Conservation (phyloP, 1,140 invertebrate species). For the Bombus superbus region DNA sequence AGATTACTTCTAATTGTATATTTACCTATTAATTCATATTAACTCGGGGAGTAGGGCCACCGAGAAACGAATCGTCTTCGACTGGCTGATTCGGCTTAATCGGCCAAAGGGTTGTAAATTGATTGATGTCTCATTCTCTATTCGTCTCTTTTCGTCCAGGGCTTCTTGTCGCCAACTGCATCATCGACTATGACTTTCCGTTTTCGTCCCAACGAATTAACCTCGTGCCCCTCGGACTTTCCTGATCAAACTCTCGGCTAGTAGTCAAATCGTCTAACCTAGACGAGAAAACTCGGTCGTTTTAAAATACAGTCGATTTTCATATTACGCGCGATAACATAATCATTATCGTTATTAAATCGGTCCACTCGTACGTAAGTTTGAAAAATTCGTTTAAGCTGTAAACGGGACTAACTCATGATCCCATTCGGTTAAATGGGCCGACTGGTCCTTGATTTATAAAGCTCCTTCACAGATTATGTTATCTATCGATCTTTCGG, state of each 20-base stretch:
- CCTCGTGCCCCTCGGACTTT: not conserved
- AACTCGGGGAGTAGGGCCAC: slow-evolving; percentile 70
- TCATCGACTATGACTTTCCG: not conserved
- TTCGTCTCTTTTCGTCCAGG: slow-evolving; percentile 46
- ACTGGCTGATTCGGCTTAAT: slow-evolving; percentile 79
- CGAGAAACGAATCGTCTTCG: slow-evolving; percentile 72
- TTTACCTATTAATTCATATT: slow-evolving; percentile 83
- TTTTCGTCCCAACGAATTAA: slow-evolving; percentile 32
- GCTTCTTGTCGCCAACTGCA: not conserved
- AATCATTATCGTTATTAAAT: no score
- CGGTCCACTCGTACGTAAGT: no score
- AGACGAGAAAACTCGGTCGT: not conserved
- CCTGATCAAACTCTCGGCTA: not conserved
- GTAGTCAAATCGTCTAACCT: not conserved
- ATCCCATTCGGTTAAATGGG: no score
- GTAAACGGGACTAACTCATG: no score
- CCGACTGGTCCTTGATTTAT: no score
- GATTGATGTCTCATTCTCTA: slow-evolving; percentile 74
- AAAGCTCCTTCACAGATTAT: no score
- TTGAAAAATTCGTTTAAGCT: no score
- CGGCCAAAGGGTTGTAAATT: slow-evolving; percentile 80
- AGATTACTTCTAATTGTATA: slow-evolving; percentile 83
- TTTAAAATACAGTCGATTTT: not conserved
- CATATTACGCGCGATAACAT: no score
- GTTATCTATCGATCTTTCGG: no score